Percentiles rank a stretch among this genome's conserved stretches.
Evolutionary conservation across 2,113 vertebrate species (phyloP).

Genomic region (Gopherus evgoodei): DNA sequence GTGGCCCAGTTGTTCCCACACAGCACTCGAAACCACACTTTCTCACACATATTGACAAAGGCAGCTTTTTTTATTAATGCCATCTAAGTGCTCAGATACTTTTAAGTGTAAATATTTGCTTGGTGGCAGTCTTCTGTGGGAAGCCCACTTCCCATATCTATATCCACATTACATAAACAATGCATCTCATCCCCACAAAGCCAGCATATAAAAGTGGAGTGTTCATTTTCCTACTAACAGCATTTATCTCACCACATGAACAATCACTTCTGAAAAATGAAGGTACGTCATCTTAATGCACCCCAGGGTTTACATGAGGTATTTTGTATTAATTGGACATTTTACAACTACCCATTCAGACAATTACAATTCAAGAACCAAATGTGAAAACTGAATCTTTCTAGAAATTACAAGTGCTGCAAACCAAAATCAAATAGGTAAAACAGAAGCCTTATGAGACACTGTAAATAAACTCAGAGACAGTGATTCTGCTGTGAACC

Average conservation of each 20-base stretch:
- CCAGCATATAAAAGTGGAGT: background rate
- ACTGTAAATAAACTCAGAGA: conserved; percentile 28
- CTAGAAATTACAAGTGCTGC: conserved; percentile 18
- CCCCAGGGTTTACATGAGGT: background rate
- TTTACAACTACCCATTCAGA: conserved; percentile 38
- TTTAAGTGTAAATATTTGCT: background rate
- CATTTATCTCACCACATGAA: background rate
- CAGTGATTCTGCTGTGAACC: conserved; percentile 12
- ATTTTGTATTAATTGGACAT: conserved; percentile 10
- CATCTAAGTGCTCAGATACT: conserved; percentile 41
- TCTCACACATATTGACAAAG: background rate
- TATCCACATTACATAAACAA: background rate
- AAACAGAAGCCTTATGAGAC: background rate
- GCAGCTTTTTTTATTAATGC: conserved; percentile 18
- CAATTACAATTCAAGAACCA: conserved; percentile 12
- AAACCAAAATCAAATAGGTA: background rate
- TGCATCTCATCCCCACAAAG: background rate
- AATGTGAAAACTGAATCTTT: conserved; percentile 15
- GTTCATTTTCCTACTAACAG: background rate
- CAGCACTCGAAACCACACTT: conserved; percentile 23
- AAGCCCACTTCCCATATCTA: conserved; percentile 8
- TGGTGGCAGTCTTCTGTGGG: background rate
- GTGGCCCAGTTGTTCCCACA: conserved; percentile 38
- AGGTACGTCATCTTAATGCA: background rate
- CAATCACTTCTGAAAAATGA: background rate